Percentiles rank a stretch among this genome's conserved stretches.
phyloP scores from a whole-genome alignment of 2,797 vertebrate genomes.

The Centropyge bicolor region DNA sequence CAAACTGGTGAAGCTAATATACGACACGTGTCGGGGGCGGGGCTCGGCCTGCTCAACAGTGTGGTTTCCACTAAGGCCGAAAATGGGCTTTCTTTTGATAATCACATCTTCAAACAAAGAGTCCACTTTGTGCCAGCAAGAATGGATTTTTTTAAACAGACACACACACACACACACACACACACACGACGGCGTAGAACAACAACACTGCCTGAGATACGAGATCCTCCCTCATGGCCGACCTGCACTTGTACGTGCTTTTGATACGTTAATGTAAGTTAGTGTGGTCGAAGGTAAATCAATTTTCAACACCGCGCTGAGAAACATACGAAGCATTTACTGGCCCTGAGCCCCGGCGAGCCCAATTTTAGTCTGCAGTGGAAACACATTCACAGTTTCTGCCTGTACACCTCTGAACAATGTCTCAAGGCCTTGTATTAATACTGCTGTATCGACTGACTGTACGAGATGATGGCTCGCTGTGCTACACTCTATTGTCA shows the following conservation, averaged over 20 bases:
- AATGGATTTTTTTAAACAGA: background rate
- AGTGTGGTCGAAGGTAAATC: background rate
- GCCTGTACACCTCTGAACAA: constrained; percentile 71
- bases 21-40: constrained; percentile 31
- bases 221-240: background rate
- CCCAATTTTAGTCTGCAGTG: constrained; percentile 64
- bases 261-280: constrained; percentile 14
- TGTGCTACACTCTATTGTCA: constrained; percentile 70
- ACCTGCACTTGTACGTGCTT: background rate
- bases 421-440: constrained; percentile 78
- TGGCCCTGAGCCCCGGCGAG: constrained; percentile 43
- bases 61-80: constrained; percentile 61
- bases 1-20: constrained; percentile 48
- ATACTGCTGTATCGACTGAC: constrained; percentile 74
- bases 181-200: background rate
- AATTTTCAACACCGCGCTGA: constrained; percentile 7
- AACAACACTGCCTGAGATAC: constrained; percentile 25
- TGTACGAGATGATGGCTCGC: constrained; percentile 61
- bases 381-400: constrained; percentile 62
- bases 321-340: constrained; percentile 33
- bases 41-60: constrained; percentile 44
- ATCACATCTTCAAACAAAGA: background rate
- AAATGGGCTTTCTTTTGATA: constrained; percentile 61
- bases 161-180: too few species aligned
- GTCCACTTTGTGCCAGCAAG: background rate